Conservation (phyloP, 1,140 invertebrate genomes). For the Notospermus geniculatus region DNA sequence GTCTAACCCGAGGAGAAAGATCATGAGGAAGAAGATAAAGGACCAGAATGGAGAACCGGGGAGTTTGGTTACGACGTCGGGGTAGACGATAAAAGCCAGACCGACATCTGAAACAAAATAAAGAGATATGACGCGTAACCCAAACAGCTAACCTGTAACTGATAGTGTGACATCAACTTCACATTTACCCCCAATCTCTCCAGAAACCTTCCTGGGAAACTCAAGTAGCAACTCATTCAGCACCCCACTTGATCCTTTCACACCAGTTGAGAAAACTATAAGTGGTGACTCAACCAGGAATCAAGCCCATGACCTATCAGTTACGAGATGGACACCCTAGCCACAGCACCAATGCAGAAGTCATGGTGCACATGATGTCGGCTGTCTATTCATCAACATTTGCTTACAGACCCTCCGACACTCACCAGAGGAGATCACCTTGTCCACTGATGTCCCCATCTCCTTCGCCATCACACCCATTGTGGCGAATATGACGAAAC, state of each 20-base stretch:
- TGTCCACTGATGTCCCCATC: conserved; percentile 82
- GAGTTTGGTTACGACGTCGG: conserved; percentile 87
- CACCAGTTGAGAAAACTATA: no score
- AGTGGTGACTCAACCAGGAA: no score
- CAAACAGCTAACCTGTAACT: no score
- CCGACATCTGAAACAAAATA: conserved; percentile 72
- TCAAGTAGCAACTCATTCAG: no score
- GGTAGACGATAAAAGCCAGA: conserved; percentile 91
- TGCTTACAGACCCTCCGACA: background rate
- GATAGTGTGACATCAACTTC: no score
- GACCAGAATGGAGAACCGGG: conserved; percentile 91
- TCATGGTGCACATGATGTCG: no score
- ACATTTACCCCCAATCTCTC: no score
- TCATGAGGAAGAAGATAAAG: conserved; percentile 95
- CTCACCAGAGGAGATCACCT: conserved; percentile 84
- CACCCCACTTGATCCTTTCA: no score
- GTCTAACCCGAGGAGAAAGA: conserved; percentile 84
- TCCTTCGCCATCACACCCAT: conserved; percentile 89
- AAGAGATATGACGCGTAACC: background rate
- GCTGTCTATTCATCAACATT: background rate
- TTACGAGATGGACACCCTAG: no score
- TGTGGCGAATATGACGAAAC: conserved; percentile 96
- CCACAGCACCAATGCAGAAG: no score
- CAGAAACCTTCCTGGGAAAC: no score
- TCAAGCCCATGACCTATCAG: no score